Base-by-base conservation (phyloP, 2,797 vertebrate species). In the Arnoldichthys spilopterus region DNA sequence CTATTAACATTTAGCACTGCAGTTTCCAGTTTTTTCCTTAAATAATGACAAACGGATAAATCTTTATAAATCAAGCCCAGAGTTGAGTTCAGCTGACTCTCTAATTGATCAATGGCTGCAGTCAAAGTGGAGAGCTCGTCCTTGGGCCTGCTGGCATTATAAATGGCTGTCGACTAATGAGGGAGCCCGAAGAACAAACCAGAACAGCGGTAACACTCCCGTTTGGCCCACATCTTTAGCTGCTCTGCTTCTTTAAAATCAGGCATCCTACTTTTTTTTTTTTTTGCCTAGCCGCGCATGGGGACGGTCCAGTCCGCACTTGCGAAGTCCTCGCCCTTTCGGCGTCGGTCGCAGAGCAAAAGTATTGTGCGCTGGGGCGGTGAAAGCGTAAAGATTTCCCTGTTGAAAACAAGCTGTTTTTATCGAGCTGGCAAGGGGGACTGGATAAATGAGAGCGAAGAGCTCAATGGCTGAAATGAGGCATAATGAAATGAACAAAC, bases 11-110 rank as follows among this genome's bases (percentile, higher is more conserved):
- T 87, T 85, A 87, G 84, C 85, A 81, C 82, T 47, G 82, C 85
- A 78, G 86, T 87, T 88, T 88, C 84, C 84, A 82, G 77, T 83
- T 84, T 88, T 87, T 76, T 71, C 62, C 54, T 88, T 90, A 87
- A 88, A 88, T 90, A 90, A 88, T 88, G 88, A 90, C 86, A 88
- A 88, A 85, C 79, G 86, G 87, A 88, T 90, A 90, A 88, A 88
- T 90, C 88, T 88, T 90, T 90, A 88, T 90, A 90, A 90, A 88
- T 90, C 88, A 90, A 88, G 83, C 78, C 81, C 76, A 71, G 85
- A 85, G 83, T 88, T 87, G 84, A 88, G 85, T 88, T 87, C 82
- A 85, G 87, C 87, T 86, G 74, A 77, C 77, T 80, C 76, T 82
- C 87, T 90, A 90, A 90, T 90, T 90, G 88, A 90, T 90, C 88